These are phyloP conservation scores for Spodoptera frugiperda DNA, from an alignment of 1,140 invertebrate species.

Conservation along the genomic window DNA sequence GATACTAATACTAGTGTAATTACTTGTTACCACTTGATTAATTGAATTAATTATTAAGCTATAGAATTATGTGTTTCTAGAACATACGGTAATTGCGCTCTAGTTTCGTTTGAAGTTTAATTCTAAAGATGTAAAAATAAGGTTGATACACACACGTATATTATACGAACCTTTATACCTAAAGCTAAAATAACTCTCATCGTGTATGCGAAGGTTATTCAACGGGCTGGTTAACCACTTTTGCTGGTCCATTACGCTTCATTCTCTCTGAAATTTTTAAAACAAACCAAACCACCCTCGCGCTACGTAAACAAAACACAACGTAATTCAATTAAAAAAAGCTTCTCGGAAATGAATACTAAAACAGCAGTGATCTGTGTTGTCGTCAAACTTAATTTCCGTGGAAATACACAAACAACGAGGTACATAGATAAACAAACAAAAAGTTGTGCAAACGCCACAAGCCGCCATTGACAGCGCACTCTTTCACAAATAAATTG, in stretches of 20 bases:
- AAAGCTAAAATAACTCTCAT: no score
- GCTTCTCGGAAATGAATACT: constrained; percentile 1
- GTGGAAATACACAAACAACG: no score
- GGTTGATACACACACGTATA: no score
- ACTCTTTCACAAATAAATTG: constrained; percentile 13
- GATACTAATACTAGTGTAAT: neutral
- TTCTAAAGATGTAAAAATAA: no score
- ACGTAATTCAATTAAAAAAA: constrained; percentile 3
- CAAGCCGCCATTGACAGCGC: constrained; percentile 18
- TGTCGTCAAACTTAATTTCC: constrained; percentile 20
- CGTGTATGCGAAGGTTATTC: no score
- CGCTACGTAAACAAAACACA: neutral
- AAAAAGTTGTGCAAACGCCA: constrained; percentile 3
- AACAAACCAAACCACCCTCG: neutral
- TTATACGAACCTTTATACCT: no score
- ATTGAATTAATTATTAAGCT: neutral
- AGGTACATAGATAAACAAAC: neutral
- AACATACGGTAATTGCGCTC: no score
- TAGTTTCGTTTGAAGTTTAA: no score
- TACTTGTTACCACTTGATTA: neutral
- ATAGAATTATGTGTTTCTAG: no score
- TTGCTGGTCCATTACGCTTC: no score
- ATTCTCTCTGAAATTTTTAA: neutral
- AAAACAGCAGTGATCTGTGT: constrained; percentile 21
- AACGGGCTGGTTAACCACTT: no score